A percentile compares a stretch with the other conserved stretches of the same genome.
Evolutionary conservation across 2,797 vertebrate genomes (phyloP).

Genomic region (Sebastes reedi): DNA sequence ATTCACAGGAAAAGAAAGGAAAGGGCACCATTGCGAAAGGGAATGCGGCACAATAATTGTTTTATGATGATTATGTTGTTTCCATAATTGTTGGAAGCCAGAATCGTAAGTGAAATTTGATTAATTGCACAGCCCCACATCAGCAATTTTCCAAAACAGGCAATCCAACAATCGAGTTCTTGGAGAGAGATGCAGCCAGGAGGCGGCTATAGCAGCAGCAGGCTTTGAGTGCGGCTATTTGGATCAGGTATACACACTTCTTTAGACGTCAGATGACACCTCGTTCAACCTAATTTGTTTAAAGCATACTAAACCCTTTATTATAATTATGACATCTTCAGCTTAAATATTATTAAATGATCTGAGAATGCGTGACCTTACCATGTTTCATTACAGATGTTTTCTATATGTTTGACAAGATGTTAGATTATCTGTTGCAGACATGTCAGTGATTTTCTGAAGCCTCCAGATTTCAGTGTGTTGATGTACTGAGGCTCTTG

Average conservation of each 20-base stretch:
- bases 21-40: too few relatives aligned
- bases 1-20: too few relatives aligned
- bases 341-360: background rate
- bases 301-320: background rate
- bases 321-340: background rate
- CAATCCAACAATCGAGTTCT: background rate
- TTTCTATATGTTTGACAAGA: background rate
- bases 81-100: too few relatives aligned
- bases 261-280: background rate
- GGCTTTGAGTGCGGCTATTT: background rate
- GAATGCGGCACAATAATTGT: too few relatives aligned
- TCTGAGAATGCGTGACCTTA: background rate
- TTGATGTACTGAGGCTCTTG: constrained; percentile 1
- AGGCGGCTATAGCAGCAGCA: too few relatives aligned
- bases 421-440: constrained; percentile 5
- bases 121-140: too few relatives aligned
- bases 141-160: background rate
- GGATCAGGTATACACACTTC: background rate
- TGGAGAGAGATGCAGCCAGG: too few relatives aligned
- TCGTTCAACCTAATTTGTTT: background rate
- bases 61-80: too few relatives aligned
- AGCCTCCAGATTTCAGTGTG: background rate
- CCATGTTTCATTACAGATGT: background rate
- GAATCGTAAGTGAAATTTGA: too few relatives aligned
- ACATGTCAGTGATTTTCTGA: background rate